Percentiles rank a stretch among this genome's conserved stretches.
phyloP scores from a whole-genome alignment of 2,888 invertebrate genomes.

The Seladonia tumulorum region DNA sequence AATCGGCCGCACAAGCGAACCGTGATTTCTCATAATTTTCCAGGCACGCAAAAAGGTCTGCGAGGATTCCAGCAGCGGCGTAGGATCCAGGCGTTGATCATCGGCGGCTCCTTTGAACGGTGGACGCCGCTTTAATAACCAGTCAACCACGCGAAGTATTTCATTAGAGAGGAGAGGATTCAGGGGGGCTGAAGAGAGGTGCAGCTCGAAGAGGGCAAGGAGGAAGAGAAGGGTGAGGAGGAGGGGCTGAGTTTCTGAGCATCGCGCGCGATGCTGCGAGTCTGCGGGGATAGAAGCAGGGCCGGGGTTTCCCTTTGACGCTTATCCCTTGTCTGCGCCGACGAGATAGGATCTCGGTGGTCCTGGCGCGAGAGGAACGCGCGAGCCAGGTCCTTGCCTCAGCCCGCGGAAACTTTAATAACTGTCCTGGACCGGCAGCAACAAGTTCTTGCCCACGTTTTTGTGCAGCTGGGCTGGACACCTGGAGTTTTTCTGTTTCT shows the following conservation, averaged over 20 bases:
- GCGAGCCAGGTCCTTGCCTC: background rate
- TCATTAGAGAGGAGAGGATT: constrained; percentile 34
- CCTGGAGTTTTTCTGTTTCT: background rate
- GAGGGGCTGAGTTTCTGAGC: background rate
- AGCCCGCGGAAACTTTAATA: constrained; percentile 38
- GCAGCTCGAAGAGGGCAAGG: constrained; percentile 1
- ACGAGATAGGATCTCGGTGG: constrained; percentile 10
- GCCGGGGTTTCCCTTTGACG: constrained; percentile 42
- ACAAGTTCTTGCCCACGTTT: constrained; percentile 26
- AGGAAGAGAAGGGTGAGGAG: background rate
- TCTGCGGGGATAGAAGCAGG: constrained; percentile 20
- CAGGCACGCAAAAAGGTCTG: constrained; percentile 22
- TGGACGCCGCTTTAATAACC: constrained; percentile 38
- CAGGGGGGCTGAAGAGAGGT: background rate
- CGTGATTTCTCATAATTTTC: constrained; percentile 27
- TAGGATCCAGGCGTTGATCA: constrained; percentile 21
- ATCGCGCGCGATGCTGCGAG: constrained; percentile 32
- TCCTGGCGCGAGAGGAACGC: constrained; percentile 24
- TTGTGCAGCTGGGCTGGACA: background rate
- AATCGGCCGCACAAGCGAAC: background rate
- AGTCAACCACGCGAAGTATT: constrained; percentile 50
- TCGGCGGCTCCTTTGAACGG: constrained; percentile 25
- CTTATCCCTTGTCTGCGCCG: background rate
- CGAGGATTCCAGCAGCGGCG: background rate
- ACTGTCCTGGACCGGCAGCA: constrained; percentile 26